Evolutionary conservation across 2,113 vertebrate genomes (phyloP), one percentile per base, ranked within the genome.

Genomic region (Atrichornis clamosus): DNA sequence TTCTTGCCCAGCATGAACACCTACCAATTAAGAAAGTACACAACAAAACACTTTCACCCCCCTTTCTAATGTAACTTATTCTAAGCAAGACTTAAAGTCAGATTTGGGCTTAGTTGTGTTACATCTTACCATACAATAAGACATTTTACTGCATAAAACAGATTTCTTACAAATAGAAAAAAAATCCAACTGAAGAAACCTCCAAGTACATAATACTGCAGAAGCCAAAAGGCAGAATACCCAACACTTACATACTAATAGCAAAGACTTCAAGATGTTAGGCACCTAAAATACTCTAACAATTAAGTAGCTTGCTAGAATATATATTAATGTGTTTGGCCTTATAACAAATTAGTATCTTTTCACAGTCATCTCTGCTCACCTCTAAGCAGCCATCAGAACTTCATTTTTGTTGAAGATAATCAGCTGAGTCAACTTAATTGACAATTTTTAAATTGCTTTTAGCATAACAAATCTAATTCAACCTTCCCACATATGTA

Each of bases 391-490:
- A 84, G 55, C 44, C 37, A 72, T 21, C 2, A 78, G 19, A 84
- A 52, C 17, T 39, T 30, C 17, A 62, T 23, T 39, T 84, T 62
- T 22, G 20, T 49, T 79, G 73, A 32, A 49, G 32, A 76, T 27
- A 46, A 91, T 42, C 55, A 92, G 47, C 42, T 77, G 75, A 80
- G 39, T 65, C 39, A 91, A 83, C 30, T 58, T 72, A 64, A 89
- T 39, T 49, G 41, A 23, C 11, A 18, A 23, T 32, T 78, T 94
- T 16, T 1, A 50, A 92, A 90, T 82, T 87, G 24, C 41, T 58
- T 70, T 68, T 20, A 88, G 53, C 44, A 55, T 42, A 85, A 83
- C 15, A 68, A 50, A 86, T 50, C 60, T 67, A 92, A 84, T 80
- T 62, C 15, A 63, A 23, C 32, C 39, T 86, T 88, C 72, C 68